phyloP scores from a whole-genome alignment of 1,140 invertebrate species.

The Cardiocondyla obscurior region DNA sequence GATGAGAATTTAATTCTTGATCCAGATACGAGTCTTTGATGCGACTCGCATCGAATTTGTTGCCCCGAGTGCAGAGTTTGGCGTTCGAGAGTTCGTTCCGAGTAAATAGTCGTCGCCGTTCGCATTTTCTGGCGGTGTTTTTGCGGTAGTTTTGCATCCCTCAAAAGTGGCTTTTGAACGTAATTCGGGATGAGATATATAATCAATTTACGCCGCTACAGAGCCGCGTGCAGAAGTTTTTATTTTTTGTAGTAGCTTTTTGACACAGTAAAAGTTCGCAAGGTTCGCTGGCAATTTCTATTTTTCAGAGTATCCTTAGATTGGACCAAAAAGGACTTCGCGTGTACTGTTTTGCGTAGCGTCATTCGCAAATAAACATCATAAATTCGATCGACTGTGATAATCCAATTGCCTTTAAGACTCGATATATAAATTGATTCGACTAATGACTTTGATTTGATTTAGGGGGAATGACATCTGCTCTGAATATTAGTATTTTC shows the following conservation, averaged over 20 bases:
- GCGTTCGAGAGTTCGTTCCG: neutral
- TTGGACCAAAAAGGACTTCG: constrained; percentile 41
- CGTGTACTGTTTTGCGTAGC: constrained; percentile 35
- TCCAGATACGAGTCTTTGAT: constrained; percentile 21
- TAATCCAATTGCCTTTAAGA: neutral
- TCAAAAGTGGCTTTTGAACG: neutral
- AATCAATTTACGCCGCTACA: neutral
- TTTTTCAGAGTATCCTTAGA: constrained; percentile 14
- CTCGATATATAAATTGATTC: neutral
- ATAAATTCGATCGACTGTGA: neutral
- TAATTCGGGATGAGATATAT: neutral
- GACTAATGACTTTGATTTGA: constrained; percentile 24
- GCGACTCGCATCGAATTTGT: constrained; percentile 3
- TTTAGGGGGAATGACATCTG: constrained; percentile 14
- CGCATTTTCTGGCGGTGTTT: constrained; percentile 1
- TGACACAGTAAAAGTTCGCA: neutral
- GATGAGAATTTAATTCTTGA: neutral
- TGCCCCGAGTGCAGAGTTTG: neutral
- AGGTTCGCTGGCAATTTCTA: constrained; percentile 19
- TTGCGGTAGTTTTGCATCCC: neutral
- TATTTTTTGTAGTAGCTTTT: neutral
- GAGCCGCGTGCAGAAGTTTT: constrained; percentile 21
- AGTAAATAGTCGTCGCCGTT: neutral
- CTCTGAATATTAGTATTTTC: neutral
- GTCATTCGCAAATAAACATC: constrained; percentile 26